Base-by-base conservation (phyloP, 2,888 invertebrate species). In the Cerceris rybyensis region DNA sequence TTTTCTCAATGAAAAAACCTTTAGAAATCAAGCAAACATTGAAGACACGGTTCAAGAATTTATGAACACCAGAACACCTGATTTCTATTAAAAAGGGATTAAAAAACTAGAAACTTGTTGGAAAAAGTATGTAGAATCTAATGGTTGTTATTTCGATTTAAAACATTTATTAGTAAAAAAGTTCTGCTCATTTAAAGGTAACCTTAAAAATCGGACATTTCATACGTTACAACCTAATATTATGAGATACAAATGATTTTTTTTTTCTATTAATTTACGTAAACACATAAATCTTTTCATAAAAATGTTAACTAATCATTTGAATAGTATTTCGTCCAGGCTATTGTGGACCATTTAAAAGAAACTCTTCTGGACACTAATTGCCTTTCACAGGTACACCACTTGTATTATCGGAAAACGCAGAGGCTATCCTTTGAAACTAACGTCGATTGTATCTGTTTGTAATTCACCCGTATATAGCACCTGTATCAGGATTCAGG, bases 341-440 rank as follows among this genome's bases (percentile, higher is more conserved):
- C 42, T n/a, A 7, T 28, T 28, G 57, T 57, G 52, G 50, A 52
- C 55, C 49, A 43, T 73, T 73, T 75, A 63, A 75, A 74, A 75
- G 75, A 68, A 68, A 76, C 75, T 67, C 60, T 68, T 74, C 52
- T 66, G 41, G 49, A 55, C 68, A 68, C 64, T 76, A 75, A 75
- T 75, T 75, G 75, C 69, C 57, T 77, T 60, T 69, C 63, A 65
- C 69, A 60, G 59, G 75, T 75, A 61, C 43, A 58, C 68, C 63
- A 68, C 46, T 49, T 75, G 66, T 70, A 75, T 75, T 75, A 78
- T 78, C 78, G 70, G 75, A 64, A 75, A 78, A 75, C 61, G 59
- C 78, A 70, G 75, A 61, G 55, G 70, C 75, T 52, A 66, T 58
- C 61, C 75, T 75, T 66, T 70, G 66, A 75, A 70, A 70, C 70